A percentile compares a stretch with the other conserved stretches of the same genome.
phyloP scores from a whole-genome alignment of 2,797 vertebrate genomes.

The Delichon dasypus region DNA sequence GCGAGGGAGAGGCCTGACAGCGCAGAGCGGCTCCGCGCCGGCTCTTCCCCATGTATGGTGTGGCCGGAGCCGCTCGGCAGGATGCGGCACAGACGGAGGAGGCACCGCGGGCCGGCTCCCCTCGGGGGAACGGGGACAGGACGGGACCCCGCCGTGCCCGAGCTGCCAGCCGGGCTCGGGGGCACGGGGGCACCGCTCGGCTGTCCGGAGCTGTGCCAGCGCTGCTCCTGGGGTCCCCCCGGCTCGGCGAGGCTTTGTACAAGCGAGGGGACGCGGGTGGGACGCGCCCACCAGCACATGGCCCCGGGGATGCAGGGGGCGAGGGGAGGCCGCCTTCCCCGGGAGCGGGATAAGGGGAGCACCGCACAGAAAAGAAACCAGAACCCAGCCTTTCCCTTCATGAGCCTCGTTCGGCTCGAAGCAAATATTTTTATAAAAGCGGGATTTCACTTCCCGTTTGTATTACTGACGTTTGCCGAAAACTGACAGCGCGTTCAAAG shows the following conservation, averaged over 20 bases:
- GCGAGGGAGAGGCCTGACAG: slow-evolving; percentile 31
- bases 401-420: not conserved
- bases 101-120: not conserved
- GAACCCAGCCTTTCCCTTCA: not conserved
- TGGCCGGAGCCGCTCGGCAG: slow-evolving; percentile 71
- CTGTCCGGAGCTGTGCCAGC: accelerated
- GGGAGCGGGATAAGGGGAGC: accelerated
- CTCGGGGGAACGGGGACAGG: not conserved
- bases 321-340: accelerated
- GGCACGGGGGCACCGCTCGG: accelerated
- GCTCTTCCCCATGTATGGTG: slow-evolving; percentile 69
- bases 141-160: not conserved
- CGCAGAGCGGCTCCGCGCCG: not conserved
- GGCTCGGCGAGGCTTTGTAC: accelerated
- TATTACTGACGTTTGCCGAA: not conserved
- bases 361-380: not conserved
- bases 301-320: not conserved
- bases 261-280: not conserved
- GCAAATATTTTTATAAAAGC: not conserved
- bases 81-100: slow-evolving; percentile 67
- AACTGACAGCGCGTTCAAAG: not conserved
- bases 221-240: accelerated
- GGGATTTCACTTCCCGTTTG: slow-evolving; percentile 57
- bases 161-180: not conserved
- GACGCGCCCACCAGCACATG: accelerated